Evolutionary conservation across 2,888 invertebrate genomes (phyloP), one percentile per base, ranked within the genome.

Genomic region (Tetrapedia diversipes): DNA sequence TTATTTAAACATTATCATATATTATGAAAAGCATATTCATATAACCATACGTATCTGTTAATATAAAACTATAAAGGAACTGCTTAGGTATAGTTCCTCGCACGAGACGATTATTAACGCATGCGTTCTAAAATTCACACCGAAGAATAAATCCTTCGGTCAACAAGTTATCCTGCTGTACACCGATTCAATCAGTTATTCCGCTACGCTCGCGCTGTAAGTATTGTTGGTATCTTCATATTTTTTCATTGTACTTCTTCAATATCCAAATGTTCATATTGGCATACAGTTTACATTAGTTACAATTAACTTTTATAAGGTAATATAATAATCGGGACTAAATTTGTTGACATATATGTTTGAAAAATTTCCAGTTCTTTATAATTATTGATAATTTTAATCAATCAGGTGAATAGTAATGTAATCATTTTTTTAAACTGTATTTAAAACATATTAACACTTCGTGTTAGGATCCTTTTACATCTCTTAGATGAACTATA

Each of bases 21-120:
- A 59, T 63, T 49, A 57, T 41, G 32, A 45, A 56, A 41, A 47
- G 7, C 56, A 19, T 11, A 51, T 2, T 24, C 34, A 22, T 41
- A 56, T 56, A 60, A 72, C 39, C 49, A 56, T 43, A 64, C 43
- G 29, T 59, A 53, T 39, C 54, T 59, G 54, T 47, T 39, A 43
- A 73, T 69, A 69, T 49, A 69, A 73, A 75, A 64, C 41, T 45
- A 65, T 37, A 64, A n/a, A 68, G 60, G 68, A 68, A 74, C 32
- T 37, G 54, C 32, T 51, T 3, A 24, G n/a, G n/a, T 47, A 22
- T 63, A 71, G 39, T 39, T 74, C 45, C 74, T 45, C 39, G 32
- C 27, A 54, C 8, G 32, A 34, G 14, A 70, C 47, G 57, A 74
- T 53, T 59, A 61, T 71, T 32, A 41, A 71, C 27, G 61, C 61